A percentile compares a stretch with the other conserved stretches of the same genome.
These are phyloP conservation scores for Helicorthomorpha holstii DNA, from an alignment of 1,140 invertebrate species.

Conservation along the genomic window DNA sequence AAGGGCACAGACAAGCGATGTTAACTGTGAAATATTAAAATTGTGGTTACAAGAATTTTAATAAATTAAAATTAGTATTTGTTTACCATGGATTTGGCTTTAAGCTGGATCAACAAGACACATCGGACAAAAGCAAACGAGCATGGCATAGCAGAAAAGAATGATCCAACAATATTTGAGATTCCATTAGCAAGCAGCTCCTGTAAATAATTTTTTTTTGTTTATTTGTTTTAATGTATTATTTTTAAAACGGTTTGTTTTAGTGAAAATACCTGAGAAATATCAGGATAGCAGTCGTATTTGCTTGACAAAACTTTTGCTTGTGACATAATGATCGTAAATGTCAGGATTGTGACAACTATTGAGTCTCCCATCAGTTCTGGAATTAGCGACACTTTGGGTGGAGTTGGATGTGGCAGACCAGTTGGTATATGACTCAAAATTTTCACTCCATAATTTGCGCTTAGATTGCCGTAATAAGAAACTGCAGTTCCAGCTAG, in stretches of 20 bases:
- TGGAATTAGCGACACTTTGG: constrained; percentile 35
- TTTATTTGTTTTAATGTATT: not conserved
- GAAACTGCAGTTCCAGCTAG: constrained; percentile 56
- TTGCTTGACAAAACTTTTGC: constrained; percentile 77
- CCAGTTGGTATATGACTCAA: constrained; percentile 62
- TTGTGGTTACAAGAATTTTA: no score
- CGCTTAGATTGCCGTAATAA: constrained; percentile 35
- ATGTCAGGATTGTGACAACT: constrained; percentile 71
- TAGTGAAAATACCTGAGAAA: constrained; percentile 65
- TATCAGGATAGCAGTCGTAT: constrained; percentile 64
- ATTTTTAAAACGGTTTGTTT: no score
- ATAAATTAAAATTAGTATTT: no score
- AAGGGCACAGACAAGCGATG: not conserved
- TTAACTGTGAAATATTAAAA: no score
- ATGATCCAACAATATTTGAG: constrained; percentile 16
- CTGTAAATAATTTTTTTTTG: no score
- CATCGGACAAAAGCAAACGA: constrained; percentile 16
- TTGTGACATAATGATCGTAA: constrained; percentile 82
- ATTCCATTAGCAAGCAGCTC: constrained; percentile 15
- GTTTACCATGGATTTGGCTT: constrained; percentile 12
- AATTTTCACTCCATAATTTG: constrained; percentile 37
- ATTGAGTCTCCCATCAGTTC: constrained; percentile 41
- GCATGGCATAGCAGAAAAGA: constrained; percentile 20
- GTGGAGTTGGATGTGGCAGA: constrained; percentile 36
- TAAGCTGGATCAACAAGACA: constrained; percentile 15